These are phyloP conservation scores for Atta colombica DNA, from an alignment of 1,140 invertebrate genomes.

Conservation along the genomic window DNA sequence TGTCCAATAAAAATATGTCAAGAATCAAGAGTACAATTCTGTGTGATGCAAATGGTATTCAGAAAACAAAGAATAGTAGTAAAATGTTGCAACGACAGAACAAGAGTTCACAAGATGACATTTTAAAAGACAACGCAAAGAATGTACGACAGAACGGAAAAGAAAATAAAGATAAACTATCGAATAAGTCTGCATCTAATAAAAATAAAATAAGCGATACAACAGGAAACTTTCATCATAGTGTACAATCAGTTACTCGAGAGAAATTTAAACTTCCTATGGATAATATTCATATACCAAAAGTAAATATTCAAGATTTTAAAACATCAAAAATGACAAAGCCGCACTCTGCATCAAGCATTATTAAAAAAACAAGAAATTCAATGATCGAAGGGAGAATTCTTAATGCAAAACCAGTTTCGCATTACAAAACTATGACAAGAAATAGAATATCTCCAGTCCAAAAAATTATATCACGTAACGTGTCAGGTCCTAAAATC, in stretches of 20 bases:
- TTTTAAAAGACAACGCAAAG: neutral
- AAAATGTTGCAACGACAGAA: neutral
- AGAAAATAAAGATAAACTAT: constrained; percentile 50
- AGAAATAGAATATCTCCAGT: constrained; percentile 47
- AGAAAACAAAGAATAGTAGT: constrained; percentile 31
- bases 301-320: neutral
- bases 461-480: constrained; percentile 65
- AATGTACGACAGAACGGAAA: constrained; percentile 40
- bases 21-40: constrained; percentile 1
- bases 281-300: neutral
- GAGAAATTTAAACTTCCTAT: constrained; percentile 10
- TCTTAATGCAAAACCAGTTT: constrained; percentile 52
- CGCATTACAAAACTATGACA: constrained; percentile 19
- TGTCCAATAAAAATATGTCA: neutral
- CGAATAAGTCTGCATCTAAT: neutral
- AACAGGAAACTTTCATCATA: constrained; percentile 11
- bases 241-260: neutral
- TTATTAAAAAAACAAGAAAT: constrained; percentile 29
- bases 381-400: neutral
- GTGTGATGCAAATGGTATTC: constrained; percentile 7
- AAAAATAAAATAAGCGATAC: constrained; percentile 6
- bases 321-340: constrained; percentile 27
- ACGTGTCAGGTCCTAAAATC: constrained; percentile 36
- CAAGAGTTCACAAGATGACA: neutral
- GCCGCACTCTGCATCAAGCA: neutral